phyloP scores from a whole-genome alignment of 2,797 vertebrate genomes.

The Lutjanus argentimaculatus region DNA sequence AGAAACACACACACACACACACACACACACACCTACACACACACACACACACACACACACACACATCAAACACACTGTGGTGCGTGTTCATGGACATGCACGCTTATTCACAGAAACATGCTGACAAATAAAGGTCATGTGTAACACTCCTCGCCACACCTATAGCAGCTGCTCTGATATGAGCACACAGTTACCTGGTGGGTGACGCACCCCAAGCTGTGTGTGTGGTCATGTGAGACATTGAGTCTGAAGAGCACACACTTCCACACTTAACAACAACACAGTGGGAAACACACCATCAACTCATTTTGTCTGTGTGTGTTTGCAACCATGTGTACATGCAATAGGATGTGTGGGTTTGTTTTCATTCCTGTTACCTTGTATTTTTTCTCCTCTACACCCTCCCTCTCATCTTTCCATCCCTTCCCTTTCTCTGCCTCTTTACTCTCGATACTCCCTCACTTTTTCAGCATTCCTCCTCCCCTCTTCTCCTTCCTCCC shows the following conservation, averaged over 20 bases:
- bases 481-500: background rate
- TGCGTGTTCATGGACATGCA: background rate
- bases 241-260: conserved; percentile 15
- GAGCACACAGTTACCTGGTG: conserved; percentile 55
- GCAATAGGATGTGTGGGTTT: conserved; percentile 1
- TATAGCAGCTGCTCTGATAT: conserved; percentile 50
- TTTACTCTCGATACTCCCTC: conserved; percentile 30
- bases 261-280: background rate
- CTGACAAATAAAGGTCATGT: conserved; percentile 49
- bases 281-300: background rate
- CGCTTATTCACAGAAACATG: background rate
- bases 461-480: conserved; percentile 22
- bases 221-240: conserved; percentile 41
- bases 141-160: conserved; percentile 49
- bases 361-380: conserved; percentile 54
- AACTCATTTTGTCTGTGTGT: background rate
- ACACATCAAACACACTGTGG: background rate
- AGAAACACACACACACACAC: background rate
- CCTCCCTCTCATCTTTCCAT: conserved; percentile 43
- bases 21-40: background rate
- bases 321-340: conserved; percentile 7
- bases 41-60: background rate
- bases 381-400: conserved; percentile 16
- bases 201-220: conserved; percentile 38
- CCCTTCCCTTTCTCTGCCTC: conserved; percentile 9